Conservation (phyloP, 2,888 invertebrate genomes). For the Mesopsocus fuscifrons region DNA sequence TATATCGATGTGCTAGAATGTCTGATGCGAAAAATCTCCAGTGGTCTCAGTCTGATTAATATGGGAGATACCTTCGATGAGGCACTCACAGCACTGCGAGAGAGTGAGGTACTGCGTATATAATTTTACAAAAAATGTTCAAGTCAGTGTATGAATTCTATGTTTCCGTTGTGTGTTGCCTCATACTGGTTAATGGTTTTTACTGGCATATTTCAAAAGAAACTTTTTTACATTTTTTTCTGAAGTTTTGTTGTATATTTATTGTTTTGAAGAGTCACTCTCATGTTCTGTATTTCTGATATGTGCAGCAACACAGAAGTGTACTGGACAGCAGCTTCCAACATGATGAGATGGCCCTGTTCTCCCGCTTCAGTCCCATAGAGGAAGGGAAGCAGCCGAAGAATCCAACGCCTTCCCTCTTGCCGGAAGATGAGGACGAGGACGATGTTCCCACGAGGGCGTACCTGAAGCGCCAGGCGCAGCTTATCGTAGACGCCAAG, state of each 20-base stretch:
- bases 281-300: no score
- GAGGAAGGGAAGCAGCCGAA: conserved; percentile 3
- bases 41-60: conserved; percentile 15
- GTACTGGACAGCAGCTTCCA: no score
- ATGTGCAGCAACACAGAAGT: no score
- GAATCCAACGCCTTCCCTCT: neutral
- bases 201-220: no score
- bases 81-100: neutral
- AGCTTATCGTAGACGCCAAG: conserved; percentile 65
- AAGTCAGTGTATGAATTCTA: no score
- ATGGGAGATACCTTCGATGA: neutral
- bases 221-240: no score
- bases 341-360: neutral
- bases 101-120: conserved; percentile 19
- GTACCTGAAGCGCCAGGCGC: conserved; percentile 62
- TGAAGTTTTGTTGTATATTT: no score
- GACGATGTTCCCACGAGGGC: conserved; percentile 67
- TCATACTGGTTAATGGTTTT: no score
- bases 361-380: conserved; percentile 1
- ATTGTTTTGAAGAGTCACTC: no score
- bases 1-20: conserved; percentile 28
- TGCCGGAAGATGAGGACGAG: conserved; percentile 40
- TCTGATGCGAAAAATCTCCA: conserved; percentile 26
- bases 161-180: no score
- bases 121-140: no score